Percentiles rank a stretch among this genome's conserved stretches.
These are phyloP conservation scores for Cosmorhoe ocellata DNA, from an alignment of 2,888 invertebrate species.

Conservation along the genomic window DNA sequence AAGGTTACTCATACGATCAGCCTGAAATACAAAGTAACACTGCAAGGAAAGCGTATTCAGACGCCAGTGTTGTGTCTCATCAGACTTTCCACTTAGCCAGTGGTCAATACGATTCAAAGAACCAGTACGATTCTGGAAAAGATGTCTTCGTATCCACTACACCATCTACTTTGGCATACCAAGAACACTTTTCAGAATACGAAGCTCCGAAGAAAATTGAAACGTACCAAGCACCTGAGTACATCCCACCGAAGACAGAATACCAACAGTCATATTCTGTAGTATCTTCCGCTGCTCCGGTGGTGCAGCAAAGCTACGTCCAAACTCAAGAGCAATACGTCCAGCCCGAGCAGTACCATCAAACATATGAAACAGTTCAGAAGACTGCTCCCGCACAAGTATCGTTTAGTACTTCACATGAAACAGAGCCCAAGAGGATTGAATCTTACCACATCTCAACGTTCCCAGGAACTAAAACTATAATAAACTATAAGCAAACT, in stretches of 20 bases:
- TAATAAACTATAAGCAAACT: conserved; percentile 56
- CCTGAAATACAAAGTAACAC: conserved; percentile 68
- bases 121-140: conserved; percentile 51
- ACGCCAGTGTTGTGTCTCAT: conserved; percentile 69
- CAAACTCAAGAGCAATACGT: conserved; percentile 52
- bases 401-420: conserved; percentile 55
- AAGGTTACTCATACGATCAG: conserved; percentile 63
- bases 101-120: conserved; percentile 38
- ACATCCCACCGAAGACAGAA: conserved; percentile 54
- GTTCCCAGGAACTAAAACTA: conserved; percentile 51
- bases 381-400: conserved; percentile 40
- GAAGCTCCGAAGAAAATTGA: conserved; percentile 52
- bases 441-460: conserved; percentile 62
- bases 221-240: conserved; percentile 53
- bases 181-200: conserved; percentile 66
- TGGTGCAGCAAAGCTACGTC: conserved; percentile 54
- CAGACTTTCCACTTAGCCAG: conserved; percentile 62
- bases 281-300: conserved; percentile 52
- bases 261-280: conserved; percentile 56
- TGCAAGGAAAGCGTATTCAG: conserved; percentile 58
- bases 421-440: conserved; percentile 52
- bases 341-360: conserved; percentile 44
- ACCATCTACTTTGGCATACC: conserved; percentile 64
- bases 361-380: conserved; percentile 43
- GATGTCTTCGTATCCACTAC: conserved; percentile 63